Base-by-base conservation (phyloP, 2,113 vertebrate species). In the Podarcis raffonei region DNA sequence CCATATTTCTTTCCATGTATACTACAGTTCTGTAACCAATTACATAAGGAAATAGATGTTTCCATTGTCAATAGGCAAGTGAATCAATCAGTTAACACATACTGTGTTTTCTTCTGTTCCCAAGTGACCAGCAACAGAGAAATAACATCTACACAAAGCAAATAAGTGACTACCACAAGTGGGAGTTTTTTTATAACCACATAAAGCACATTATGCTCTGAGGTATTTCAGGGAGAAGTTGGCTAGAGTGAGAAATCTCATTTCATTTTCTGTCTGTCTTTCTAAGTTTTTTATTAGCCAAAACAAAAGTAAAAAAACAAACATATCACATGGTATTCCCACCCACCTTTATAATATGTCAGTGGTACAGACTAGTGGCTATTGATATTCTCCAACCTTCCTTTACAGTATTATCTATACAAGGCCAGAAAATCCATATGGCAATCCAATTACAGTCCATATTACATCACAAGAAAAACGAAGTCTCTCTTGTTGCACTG, bases 61-160 rank as follows among this genome's bases (percentile, higher is more conserved):
- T 80, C 78, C 35, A 25, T 0, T 37, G 3, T 9, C 48, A 39
- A 53, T 16, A n/a, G 59, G 30, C 74, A 62, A 86, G 69, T 5
- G 90, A 90, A 88, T 1, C n/a, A 81, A 69, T 76, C 65, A 86
- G 87, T 9, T 66, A 11, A 32, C 39, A 15, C 59, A 62, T 20
- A 62, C 59, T 62, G 59, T 62, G 23, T 0, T 6, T 4, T 2
- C 6, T 82, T 72, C 39, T 68, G 79, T n/a, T 81, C 69, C 13
- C 30, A 72, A 13, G 75, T 18, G 22, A 77, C 32, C n/a, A 18
- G n/a, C 11, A 81, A 71, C 77, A 48, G 59, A 65, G 32, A 5
- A 59, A 1, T 66, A 65, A 83, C n/a, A 35, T 22, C 18, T 65
- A 1, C 5, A 22, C 18, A 87, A 27, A 62, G 35, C 59, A 32